Conservation (phyloP, 2,888 invertebrate species). For the Abscondita cerata region DNA sequence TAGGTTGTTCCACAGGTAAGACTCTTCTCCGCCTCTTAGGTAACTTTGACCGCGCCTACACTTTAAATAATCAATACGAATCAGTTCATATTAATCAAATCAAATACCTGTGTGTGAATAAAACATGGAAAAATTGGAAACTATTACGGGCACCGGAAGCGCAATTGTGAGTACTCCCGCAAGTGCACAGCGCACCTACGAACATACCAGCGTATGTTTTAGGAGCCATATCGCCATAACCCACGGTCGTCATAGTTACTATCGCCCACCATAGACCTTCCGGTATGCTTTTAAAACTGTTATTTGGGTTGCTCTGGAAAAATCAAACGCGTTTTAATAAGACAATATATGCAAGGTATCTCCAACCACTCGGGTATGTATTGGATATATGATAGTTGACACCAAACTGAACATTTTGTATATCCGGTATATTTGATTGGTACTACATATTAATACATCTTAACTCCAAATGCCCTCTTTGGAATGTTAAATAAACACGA, state of each 20-base stretch:
- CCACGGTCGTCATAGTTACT: slow-evolving; percentile 95
- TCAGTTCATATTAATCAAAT: background rate
- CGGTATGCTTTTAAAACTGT: slow-evolving; percentile 94
- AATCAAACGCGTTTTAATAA: too few species aligned
- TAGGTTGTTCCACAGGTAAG: slow-evolving; percentile 85
- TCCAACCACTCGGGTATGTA: too few species aligned
- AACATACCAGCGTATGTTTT: slow-evolving; percentile 95
- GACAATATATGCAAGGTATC: too few species aligned
- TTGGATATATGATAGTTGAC: too few species aligned
- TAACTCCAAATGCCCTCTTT: too few species aligned
- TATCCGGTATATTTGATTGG: too few species aligned
- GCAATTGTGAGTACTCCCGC: slow-evolving; percentile 94
- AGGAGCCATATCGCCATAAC: slow-evolving; percentile 94
- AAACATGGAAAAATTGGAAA: slow-evolving; percentile 97
- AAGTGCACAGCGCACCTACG: slow-evolving; percentile 93
- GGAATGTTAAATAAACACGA: too few species aligned
- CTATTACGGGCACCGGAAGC: slow-evolving; percentile 94
- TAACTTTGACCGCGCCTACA: slow-evolving; percentile 87
- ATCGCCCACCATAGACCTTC: slow-evolving; percentile 97
- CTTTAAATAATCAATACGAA: slow-evolving; percentile 32
- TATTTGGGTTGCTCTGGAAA: slow-evolving; percentile 86
- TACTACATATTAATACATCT: too few species aligned
- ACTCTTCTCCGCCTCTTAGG: slow-evolving; percentile 91
- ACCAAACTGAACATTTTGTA: too few species aligned
- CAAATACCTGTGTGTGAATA: slow-evolving; percentile 90